Evolutionary conservation across 2,113 vertebrate genomes (phyloP).

Genomic region (Drymodes brunneopygia): DNA sequence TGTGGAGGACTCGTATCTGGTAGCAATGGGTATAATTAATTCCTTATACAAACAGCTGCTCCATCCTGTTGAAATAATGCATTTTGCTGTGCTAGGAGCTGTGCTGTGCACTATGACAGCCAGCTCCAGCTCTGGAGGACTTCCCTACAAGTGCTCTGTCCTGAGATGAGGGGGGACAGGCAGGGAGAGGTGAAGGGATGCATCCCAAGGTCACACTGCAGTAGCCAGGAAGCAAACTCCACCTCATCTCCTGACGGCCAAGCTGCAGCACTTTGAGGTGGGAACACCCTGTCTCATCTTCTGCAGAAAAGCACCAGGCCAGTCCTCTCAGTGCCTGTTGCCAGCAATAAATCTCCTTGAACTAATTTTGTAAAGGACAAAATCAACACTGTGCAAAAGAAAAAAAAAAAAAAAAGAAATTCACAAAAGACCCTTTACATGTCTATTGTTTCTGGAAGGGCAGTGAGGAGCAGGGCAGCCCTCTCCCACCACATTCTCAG

Average conservation of each 20-base stretch:
- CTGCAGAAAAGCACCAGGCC: constrained; percentile 3
- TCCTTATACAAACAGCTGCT: constrained; percentile 38
- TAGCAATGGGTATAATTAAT: constrained; percentile 9
- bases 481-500: background rate
- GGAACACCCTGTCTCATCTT: constrained; percentile 31
- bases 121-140: background rate
- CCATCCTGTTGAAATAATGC: background rate
- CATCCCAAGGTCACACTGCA: background rate
- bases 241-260: background rate
- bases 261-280: background rate
- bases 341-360: constrained; percentile 48
- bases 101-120: background rate
- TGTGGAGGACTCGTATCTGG: background rate
- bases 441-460: background rate
- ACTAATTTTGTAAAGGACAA: constrained; percentile 46
- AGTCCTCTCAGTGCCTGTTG: background rate
- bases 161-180: background rate
- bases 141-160: background rate
- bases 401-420: too few species aligned
- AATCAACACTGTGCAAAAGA: background rate
- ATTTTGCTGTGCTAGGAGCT: background rate
- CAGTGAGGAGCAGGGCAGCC: background rate
- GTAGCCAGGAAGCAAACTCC: background rate
- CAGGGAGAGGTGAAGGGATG: background rate
- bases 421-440: background rate